These are phyloP conservation scores for Leptopilina clavipes DNA, from an alignment of 1,140 invertebrate genomes.

Conservation along the genomic window DNA sequence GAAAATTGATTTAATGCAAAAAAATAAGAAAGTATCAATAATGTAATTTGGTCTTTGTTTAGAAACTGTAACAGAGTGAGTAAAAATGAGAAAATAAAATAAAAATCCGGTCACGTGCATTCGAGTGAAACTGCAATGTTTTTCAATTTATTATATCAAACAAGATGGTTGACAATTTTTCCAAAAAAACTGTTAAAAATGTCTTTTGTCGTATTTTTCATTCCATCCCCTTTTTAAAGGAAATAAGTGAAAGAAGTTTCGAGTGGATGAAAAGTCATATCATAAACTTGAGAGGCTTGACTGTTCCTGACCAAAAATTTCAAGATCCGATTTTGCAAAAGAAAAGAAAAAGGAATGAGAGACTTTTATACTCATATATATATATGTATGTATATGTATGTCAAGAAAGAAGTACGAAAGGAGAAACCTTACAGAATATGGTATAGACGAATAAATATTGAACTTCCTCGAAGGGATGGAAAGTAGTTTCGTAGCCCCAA, in stretches of 20 bases:
- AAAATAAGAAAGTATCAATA: no score
- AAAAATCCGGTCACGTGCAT: slow-evolving; percentile 2
- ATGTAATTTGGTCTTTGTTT: no score
- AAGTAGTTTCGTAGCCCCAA: slow-evolving; percentile 39
- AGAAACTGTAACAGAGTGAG: no score
- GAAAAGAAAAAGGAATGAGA: not conserved
- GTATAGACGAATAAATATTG: slow-evolving; percentile 43
- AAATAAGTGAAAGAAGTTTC: not conserved
- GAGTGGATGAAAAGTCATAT: not conserved
- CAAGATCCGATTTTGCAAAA: not conserved
- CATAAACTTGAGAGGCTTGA: slow-evolving; percentile 7
- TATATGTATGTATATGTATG: not conserved
- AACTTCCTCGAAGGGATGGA: slow-evolving; percentile 37
- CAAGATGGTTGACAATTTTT: slow-evolving; percentile 14
- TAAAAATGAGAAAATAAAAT: not conserved
- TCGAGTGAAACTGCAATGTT: not conserved
- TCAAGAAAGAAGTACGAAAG: slow-evolving; percentile 35
- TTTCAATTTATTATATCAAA: not conserved
- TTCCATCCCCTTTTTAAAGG: not conserved
- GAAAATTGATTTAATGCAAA: no score
- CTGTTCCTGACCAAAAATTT: slow-evolving; percentile 31
- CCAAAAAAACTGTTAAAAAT: slow-evolving; percentile 5
- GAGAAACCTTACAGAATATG: slow-evolving; percentile 27
- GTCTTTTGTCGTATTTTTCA: slow-evolving; percentile 6
- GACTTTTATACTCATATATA: not conserved